These are phyloP conservation scores for Alviniconcha marisindica DNA, from an alignment of 1,140 invertebrate species.

Conservation along the genomic window DNA sequence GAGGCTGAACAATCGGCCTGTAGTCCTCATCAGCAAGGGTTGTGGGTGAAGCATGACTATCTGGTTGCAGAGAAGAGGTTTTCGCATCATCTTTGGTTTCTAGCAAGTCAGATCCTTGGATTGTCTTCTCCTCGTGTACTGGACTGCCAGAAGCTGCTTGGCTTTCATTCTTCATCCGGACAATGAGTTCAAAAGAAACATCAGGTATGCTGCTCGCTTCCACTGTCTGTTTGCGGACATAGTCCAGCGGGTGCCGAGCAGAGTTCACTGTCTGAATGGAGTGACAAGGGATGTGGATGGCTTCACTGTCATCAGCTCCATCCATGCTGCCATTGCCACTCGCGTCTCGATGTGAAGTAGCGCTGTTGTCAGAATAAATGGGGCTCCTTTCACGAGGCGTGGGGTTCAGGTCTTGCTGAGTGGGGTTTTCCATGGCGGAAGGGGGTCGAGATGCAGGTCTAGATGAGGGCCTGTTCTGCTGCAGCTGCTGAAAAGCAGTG, in stretches of 20 bases:
- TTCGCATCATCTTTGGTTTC: neutral
- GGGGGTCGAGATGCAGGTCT: neutral
- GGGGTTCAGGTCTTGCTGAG: neutral
- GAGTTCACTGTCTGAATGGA: neutral
- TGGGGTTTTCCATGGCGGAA: neutral
- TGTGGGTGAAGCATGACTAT: neutral
- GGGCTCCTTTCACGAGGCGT: no score
- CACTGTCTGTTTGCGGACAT: neutral
- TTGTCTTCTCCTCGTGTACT: neutral
- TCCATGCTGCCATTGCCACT: no score
- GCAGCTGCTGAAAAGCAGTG: neutral
- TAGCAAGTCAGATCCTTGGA: neutral
- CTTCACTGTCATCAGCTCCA: no score
- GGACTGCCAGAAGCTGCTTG: neutral
- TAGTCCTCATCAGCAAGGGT: neutral
- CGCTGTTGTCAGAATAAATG: no score
- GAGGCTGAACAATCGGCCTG: neutral
- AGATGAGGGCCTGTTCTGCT: neutral
- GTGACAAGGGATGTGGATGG: neutral
- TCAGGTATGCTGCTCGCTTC: neutral
- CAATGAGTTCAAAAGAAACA: neutral
- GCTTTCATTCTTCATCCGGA: neutral
- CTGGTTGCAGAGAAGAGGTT: neutral
- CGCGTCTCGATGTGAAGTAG: no score
- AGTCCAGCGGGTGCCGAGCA: neutral